Evolutionary conservation across 1,140 invertebrate species (phyloP).

Genomic region (Parapsyche elsis): DNA sequence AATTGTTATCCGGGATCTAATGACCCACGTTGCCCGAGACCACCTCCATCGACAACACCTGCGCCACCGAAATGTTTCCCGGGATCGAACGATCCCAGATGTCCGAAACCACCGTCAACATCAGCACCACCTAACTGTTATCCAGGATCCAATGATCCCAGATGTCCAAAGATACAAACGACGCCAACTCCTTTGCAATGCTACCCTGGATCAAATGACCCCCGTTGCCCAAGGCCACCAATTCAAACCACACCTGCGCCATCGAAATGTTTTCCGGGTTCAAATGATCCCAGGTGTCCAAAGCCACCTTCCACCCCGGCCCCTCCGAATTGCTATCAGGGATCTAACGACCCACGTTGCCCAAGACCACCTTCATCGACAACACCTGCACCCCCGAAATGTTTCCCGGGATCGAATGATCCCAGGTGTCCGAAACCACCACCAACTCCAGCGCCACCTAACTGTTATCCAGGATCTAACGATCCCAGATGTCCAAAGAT

Average conservation of each 20-base stretch:
- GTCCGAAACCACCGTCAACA: conserved; percentile 58
- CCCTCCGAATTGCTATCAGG: conserved; percentile 39
- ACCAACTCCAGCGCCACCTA: conserved; percentile 54
- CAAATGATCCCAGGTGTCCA: conserved; percentile 54
- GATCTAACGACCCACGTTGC: conserved; percentile 48
- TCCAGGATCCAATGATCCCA: conserved; percentile 60
- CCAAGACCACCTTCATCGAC: conserved; percentile 57
- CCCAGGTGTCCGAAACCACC: conserved; percentile 57
- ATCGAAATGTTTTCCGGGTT: conserved; percentile 58
- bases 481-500: conserved; percentile 60
- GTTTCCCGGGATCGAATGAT: conserved; percentile 58
- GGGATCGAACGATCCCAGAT: conserved; percentile 60
- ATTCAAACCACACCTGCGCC: conserved; percentile 57
- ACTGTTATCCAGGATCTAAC: conserved; percentile 60
- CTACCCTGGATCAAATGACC: conserved; percentile 60
- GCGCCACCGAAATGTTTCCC: conserved; percentile 56
- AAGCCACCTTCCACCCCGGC: conserved; percentile 52
- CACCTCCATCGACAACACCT: conserved; percentile 56
- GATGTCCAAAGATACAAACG: conserved; percentile 56
- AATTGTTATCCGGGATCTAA: conserved; percentile 60
- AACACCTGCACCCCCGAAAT: conserved; percentile 57
- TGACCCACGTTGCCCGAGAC: conserved; percentile 60
- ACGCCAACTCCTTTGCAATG: conserved; percentile 56
- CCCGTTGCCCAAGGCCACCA: conserved; percentile 58
- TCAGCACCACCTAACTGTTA: conserved; percentile 56